phyloP scores from a whole-genome alignment of 2,888 invertebrate species.

The Dascillus cervinus region DNA sequence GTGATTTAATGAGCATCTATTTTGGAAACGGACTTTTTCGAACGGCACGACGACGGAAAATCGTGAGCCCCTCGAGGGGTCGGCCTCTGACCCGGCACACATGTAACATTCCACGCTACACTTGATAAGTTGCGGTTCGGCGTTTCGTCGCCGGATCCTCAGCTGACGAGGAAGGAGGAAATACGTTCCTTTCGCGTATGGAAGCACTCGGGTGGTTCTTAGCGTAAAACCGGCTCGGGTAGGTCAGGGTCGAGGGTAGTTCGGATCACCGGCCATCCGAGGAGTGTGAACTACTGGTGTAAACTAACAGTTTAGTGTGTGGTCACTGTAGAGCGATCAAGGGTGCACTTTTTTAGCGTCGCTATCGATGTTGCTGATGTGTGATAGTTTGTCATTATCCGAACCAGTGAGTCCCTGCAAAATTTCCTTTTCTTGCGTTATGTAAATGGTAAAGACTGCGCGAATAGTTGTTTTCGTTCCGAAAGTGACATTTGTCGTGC shows the following conservation, averaged over 20 bases:
- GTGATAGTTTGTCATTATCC: slow-evolving; percentile 30
- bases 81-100: slow-evolving; percentile 31
- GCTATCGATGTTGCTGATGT: slow-evolving; percentile 34
- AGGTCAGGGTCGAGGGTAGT: slow-evolving; percentile 43
- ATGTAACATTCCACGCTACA: slow-evolving; percentile 28
- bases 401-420: slow-evolving; percentile 27
- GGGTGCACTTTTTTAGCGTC: slow-evolving; percentile 25
- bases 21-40: too few relatives aligned
- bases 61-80: slow-evolving; percentile 28
- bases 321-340: slow-evolving; percentile 39
- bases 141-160: too few relatives aligned
- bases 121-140: slow-evolving; percentile 21
- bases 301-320: slow-evolving; percentile 41
- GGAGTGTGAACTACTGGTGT: slow-evolving; percentile 33
- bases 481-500: too few relatives aligned
- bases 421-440: too few relatives aligned
- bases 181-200: slow-evolving; percentile 19
- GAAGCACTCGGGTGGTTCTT: slow-evolving; percentile 38
- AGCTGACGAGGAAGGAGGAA: slow-evolving; percentile 13
- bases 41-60: too few relatives aligned
- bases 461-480: too few relatives aligned
- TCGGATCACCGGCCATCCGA: slow-evolving; percentile 44
- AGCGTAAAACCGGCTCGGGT: slow-evolving; percentile 37
- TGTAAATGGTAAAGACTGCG: too few relatives aligned
- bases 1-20: too few relatives aligned